Conservation (phyloP, 2,797 vertebrate genomes). For the Fringilla coelebs region DNA sequence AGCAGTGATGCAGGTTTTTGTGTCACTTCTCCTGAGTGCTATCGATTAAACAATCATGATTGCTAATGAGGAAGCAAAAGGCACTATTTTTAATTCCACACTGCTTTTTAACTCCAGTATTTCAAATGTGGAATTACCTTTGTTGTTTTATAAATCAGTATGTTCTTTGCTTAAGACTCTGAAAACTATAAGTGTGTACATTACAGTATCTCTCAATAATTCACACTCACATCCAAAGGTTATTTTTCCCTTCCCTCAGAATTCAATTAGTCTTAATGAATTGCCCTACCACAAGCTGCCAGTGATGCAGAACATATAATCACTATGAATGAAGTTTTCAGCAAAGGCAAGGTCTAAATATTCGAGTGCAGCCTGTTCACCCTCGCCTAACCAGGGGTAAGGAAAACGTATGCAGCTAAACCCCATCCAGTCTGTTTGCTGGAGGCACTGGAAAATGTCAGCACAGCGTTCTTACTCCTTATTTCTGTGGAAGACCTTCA, state of each 20-base stretch:
- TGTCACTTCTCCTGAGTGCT: neutral
- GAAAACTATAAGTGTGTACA: neutral
- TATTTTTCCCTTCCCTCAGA: neutral
- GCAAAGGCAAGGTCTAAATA: neutral
- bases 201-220: neutral
- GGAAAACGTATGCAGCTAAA: neutral
- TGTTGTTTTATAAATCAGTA: neutral
- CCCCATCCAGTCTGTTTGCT: neutral
- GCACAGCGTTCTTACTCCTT: neutral
- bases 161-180: neutral
- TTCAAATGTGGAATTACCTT: neutral
- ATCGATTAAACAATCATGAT: conserved; percentile 25
- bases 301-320: conserved; percentile 27
- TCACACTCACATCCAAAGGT: neutral
- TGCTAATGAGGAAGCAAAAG: conserved; percentile 31
- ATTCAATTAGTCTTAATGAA: conserved; percentile 47
- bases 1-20: neutral
- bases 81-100: neutral
- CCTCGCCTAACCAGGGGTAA: neutral
- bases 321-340: conserved; percentile 8
- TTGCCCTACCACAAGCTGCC: neutral
- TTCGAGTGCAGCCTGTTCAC: neutral
- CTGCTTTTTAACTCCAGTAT: neutral
- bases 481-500: neutral
- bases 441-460: neutral